A percentile compares a stretch with the other conserved stretches of the same genome.
phyloP scores from a whole-genome alignment of 2,797 vertebrate species.

The Melanogrammus aeglefinus region DNA sequence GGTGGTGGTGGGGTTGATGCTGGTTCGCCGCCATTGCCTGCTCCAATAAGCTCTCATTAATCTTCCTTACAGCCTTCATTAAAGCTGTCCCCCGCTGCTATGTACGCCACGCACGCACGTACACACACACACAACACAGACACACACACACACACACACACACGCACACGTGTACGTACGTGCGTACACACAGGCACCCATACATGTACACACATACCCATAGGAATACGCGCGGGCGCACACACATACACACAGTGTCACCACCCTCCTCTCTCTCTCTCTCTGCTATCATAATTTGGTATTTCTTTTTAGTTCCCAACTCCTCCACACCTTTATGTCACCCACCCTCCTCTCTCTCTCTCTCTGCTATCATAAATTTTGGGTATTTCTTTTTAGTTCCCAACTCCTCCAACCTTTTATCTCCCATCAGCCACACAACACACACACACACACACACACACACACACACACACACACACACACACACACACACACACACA shows the following conservation, averaged over 20 bases:
- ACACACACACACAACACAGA: too few species aligned
- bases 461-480: background rate
- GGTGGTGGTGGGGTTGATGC: conserved; percentile 29
- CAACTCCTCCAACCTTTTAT: conserved; percentile 51
- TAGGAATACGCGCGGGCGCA: too few species aligned
- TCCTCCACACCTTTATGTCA: conserved; percentile 45
- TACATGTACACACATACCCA: too few species aligned
- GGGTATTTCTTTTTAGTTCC: conserved; percentile 8
- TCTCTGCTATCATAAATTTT: conserved; percentile 1
- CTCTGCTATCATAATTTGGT: background rate
- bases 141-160: too few species aligned
- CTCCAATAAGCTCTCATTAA: conserved; percentile 58
- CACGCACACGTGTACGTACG: too few species aligned
- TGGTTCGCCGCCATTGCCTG: conserved; percentile 42
- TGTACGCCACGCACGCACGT: background rate
- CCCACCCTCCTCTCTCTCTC: conserved; percentile 26
- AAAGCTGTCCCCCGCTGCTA: conserved; percentile 40
- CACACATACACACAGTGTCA: too few species aligned
- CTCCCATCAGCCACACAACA: conserved; percentile 21
- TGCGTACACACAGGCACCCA: too few species aligned
- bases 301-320: conserved; percentile 17
- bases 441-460: background rate
- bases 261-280: conserved; percentile 26
- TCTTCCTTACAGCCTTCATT: conserved; percentile 66
- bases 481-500: background rate